These are phyloP conservation scores for Champsocephalus esox DNA, from an alignment of 2,797 vertebrate species.

Conservation along the genomic window DNA sequence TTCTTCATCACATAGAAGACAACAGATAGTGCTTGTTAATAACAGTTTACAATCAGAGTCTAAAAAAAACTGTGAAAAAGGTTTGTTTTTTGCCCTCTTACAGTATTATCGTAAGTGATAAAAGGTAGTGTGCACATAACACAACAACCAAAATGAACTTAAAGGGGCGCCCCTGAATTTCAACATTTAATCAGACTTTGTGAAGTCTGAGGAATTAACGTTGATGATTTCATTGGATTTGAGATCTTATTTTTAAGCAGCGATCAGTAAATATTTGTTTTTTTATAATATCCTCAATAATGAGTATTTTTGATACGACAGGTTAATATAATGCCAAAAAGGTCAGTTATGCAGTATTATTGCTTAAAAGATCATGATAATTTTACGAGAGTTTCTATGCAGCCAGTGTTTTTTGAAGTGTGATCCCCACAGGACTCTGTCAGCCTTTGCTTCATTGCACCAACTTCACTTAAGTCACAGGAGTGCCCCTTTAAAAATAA, in stretches of 20 bases:
- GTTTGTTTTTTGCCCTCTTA: background rate
- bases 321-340: background rate
- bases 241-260: background rate
- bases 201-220: conserved; percentile 8
- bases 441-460: background rate
- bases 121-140: conserved; percentile 11
- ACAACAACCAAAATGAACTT: conserved; percentile 9
- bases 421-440: background rate
- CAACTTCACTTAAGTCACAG: background rate
- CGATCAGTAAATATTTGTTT: background rate
- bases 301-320: background rate
- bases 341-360: too few relatives aligned
- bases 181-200: background rate
- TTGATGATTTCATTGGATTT: background rate
- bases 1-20: conserved; percentile 15
- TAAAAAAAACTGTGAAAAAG: background rate
- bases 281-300: background rate
- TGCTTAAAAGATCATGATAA: background rate
- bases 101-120: conserved; percentile 3
- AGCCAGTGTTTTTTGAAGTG: background rate
- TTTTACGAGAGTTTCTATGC: background rate
- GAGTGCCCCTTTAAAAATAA: background rate
- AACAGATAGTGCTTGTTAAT: conserved; percentile 9
- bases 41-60: conserved; percentile 24
- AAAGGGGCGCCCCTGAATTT: background rate